Conservation (phyloP, 2,888 invertebrate genomes). For the Drosophila birchii region DNA sequence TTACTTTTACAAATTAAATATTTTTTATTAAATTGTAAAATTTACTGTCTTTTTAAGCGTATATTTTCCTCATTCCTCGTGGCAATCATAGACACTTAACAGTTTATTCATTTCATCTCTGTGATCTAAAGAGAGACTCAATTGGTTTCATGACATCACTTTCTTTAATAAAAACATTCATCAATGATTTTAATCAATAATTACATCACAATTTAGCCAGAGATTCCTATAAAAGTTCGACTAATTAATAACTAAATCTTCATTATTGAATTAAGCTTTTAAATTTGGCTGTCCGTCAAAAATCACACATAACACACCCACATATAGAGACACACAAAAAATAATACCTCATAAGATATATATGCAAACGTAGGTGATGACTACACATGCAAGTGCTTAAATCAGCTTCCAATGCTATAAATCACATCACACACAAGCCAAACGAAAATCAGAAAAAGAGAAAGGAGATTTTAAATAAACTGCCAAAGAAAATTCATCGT, state of each 20-base stretch:
- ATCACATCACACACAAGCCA: slow-evolving; percentile 32
- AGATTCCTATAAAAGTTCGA: background rate
- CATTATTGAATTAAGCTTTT: slow-evolving; percentile 20
- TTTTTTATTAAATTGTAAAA: background rate
- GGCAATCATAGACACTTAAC: background rate
- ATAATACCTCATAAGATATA: slow-evolving; percentile 29
- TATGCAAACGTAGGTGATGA: slow-evolving; percentile 21
- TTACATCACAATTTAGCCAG: background rate
- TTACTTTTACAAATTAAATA: background rate
- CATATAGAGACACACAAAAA: slow-evolving; percentile 8
- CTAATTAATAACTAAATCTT: slow-evolving; percentile 4
- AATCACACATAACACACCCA: slow-evolving; percentile 5
- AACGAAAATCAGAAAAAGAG: slow-evolving; percentile 24
- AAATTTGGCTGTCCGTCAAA: slow-evolving; percentile 13
- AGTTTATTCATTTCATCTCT: background rate
- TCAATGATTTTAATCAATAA: background rate
- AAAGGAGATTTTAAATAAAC: slow-evolving; percentile 40
- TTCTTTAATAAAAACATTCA: background rate
- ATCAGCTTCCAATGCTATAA: slow-evolving; percentile 40
- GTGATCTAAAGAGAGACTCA: background rate
- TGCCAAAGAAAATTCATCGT: slow-evolving; percentile 45
- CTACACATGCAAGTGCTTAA: slow-evolving; percentile 45
- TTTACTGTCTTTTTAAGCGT: rapidly evolving
- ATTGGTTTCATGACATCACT: slow-evolving; percentile 3
- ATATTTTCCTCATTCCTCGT: background rate